Base-by-base conservation (phyloP, 2,888 invertebrate genomes). In the Drosophila bunnanda region DNA sequence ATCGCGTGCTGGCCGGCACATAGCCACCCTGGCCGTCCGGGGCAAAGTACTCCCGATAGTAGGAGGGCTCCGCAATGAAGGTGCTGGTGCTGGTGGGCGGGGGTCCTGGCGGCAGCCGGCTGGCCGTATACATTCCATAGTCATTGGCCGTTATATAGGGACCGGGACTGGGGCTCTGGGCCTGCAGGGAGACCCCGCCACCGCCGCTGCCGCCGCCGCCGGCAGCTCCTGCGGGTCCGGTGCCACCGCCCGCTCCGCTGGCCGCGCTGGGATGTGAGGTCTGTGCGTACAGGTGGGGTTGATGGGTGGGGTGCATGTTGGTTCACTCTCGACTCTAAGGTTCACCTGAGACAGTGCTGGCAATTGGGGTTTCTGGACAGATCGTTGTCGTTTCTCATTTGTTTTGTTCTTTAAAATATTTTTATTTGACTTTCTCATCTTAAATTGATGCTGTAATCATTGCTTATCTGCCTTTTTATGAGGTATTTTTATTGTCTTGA, bases 41-140 rank as follows among this genome's bases (percentile, higher is more conserved):
- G 59, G 95, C 94, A 92, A 96, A 96, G 92, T 96, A 96, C 93
- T 96, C 96, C 32, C 93, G 89, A 92, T 96, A 95, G 93, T 97
- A 96, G 75, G 95, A 96, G 75, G 95, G 95, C 90, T 96, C 96
- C 81, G 95, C 93, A 78, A 95, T 93, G 91, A 95, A 95, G 75
- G 95, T 93, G 53, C 95, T 90, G 76, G 95, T 93, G 53, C 95
- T 90, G 46, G 91, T 89, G 68, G 91, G 82, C 68, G 90, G 90
- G 56, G 91, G 91, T 53, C 90, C 89, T 43, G 91, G 88, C 48
- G 92, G 89, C 71, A 92, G 79, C 36, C 92, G 89, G 75, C 87
- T 73, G 53, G 91, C 89, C 62, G 92, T 89, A 61, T 92, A 92
- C 92, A 92, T 92, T 81, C 92, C 92, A 86, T 92, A 93, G 66